Conservation (phyloP, 2,888 invertebrate genomes). For the Eulithis prunata region DNA sequence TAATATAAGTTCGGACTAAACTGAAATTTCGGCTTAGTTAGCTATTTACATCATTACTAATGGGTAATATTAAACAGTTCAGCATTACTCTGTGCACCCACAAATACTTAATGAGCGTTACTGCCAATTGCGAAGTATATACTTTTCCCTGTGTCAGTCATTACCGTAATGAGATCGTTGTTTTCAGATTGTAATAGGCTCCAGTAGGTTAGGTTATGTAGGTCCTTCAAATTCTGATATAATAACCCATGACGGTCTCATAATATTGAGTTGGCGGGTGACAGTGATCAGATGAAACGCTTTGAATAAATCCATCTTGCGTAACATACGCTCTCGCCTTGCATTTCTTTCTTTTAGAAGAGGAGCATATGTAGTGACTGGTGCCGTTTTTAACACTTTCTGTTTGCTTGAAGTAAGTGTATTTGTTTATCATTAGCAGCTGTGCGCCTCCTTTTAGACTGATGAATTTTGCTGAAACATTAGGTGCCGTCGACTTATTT, state of each 20-base stretch:
- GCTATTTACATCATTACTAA: no score
- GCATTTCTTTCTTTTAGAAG: constrained; percentile 10
- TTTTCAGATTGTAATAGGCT: no score
- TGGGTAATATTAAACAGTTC: no score
- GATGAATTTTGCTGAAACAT: constrained; percentile 2
- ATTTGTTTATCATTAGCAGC: constrained; percentile 1
- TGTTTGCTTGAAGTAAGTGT: constrained; percentile 1
- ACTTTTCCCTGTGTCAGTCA: no score
- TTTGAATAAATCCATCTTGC: not conserved
- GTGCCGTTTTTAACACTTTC: not conserved
- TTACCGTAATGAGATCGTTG: no score
- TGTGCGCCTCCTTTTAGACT: not conserved
- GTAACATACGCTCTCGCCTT: constrained; percentile 15
- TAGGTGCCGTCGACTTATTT: no score
- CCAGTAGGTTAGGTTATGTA: no score
- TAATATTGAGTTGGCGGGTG: constrained; percentile 1
- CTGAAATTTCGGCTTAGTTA: no score
- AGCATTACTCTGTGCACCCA: no score
- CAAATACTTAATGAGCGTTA: no score
- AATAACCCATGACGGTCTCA: not conserved
- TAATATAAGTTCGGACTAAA: no score
- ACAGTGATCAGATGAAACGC: not conserved
- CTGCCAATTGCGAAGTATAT: no score
- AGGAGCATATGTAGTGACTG: constrained; percentile 13
- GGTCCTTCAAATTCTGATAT: constrained; percentile 7